phyloP scores from a whole-genome alignment of 2,113 vertebrate species.

The Apodemus speciosus region DNA sequence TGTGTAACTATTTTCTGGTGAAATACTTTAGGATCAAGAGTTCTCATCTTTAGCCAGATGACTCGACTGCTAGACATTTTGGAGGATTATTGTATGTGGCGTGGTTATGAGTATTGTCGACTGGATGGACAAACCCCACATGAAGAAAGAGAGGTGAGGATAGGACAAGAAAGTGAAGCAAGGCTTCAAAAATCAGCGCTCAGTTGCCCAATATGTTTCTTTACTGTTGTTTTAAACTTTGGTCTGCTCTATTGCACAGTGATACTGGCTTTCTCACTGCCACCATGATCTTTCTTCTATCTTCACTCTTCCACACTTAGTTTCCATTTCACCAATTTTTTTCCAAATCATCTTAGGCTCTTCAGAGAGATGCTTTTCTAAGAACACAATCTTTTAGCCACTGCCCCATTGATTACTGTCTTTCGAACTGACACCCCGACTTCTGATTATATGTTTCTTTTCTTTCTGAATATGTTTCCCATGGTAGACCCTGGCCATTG shows the following conservation, averaged over 20 bases:
- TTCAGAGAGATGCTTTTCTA: slow-evolving; percentile 57
- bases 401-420: slow-evolving; percentile 39
- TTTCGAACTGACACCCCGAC: slow-evolving; percentile 10
- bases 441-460: slow-evolving; percentile 38
- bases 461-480: slow-evolving; percentile 50
- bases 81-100: slow-evolving; percentile 96
- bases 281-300: neutral
- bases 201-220: slow-evolving; percentile 7
- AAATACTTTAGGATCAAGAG: slow-evolving; percentile 88
- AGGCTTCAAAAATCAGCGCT: slow-evolving; percentile 54
- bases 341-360: slow-evolving; percentile 37
- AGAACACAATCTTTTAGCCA: neutral
- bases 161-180: slow-evolving; percentile 65
- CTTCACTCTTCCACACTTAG: neutral
- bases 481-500: slow-evolving; percentile 37
- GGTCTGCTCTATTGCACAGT: slow-evolving; percentile 3
- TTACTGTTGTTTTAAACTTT: slow-evolving; percentile 49
- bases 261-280: slow-evolving; percentile 11
- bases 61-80: slow-evolving; percentile 92
- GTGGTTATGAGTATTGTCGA: slow-evolving; percentile 92
- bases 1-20: slow-evolving; percentile 38
- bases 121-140: slow-evolving; percentile 93
- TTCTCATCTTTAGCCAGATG: slow-evolving; percentile 94
- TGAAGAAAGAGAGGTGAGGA: slow-evolving; percentile 91
- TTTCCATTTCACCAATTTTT: slow-evolving; percentile 9